phyloP scores from a whole-genome alignment of 1,140 invertebrate genomes.

The Cyphomyrmex costatus region DNA sequence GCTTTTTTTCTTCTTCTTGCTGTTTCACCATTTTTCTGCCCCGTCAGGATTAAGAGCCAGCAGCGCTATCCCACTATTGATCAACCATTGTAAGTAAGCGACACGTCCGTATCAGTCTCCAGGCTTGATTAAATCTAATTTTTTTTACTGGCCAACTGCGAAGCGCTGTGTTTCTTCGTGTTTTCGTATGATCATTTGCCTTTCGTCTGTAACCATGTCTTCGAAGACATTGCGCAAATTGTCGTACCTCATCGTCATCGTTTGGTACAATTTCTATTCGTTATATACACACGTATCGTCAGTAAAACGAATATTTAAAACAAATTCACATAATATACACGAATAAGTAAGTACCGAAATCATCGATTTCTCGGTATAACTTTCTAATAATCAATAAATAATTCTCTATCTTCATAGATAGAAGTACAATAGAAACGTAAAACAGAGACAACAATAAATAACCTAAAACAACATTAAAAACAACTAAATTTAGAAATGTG shows the following conservation, averaged over 20 bases:
- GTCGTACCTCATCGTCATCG: neutral
- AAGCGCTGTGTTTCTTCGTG: slow-evolving; percentile 70
- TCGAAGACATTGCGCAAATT: slow-evolving; percentile 65
- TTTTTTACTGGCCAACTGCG: slow-evolving; percentile 85
- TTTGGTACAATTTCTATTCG: neutral
- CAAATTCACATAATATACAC: slow-evolving; percentile 7
- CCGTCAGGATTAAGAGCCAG: slow-evolving; percentile 75
- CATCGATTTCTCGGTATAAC: slow-evolving; percentile 55
- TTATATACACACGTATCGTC: slow-evolving; percentile 25
- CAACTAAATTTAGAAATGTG: slow-evolving; percentile 76
- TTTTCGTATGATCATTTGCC: slow-evolving; percentile 35
- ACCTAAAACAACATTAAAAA: slow-evolving; percentile 83
- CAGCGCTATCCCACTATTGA: slow-evolving; percentile 66
- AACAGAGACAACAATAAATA: slow-evolving; percentile 78
- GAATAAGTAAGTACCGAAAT: slow-evolving; percentile 43
- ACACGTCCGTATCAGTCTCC: slow-evolving; percentile 73
- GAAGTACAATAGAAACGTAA: slow-evolving; percentile 80
- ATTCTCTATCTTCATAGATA: slow-evolving; percentile 63
- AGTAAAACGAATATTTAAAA: slow-evolving; percentile 36
- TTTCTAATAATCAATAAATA: slow-evolving; percentile 83
- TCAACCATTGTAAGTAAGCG: slow-evolving; percentile 50
- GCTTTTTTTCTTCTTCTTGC: slow-evolving; percentile 10
- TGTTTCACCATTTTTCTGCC: slow-evolving; percentile 17
- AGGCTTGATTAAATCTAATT: slow-evolving; percentile 81
- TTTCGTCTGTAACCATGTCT: slow-evolving; percentile 29